phyloP scores from a whole-genome alignment of 2,888 invertebrate genomes.

The Cacoxenus indagator region DNA sequence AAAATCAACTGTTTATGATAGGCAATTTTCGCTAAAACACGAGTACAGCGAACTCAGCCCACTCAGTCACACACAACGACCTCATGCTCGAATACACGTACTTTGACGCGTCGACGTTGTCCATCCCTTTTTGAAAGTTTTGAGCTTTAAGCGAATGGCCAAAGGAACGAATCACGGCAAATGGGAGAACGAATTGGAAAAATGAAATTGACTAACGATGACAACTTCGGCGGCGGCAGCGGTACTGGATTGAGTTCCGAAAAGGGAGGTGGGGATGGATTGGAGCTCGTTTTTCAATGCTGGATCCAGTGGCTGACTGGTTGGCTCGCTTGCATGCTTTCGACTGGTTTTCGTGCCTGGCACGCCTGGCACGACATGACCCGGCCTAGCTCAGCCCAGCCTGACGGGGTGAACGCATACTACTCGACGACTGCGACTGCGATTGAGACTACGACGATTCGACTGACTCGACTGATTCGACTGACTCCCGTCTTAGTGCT shows the following conservation, averaged over 20 bases:
- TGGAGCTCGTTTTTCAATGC: not conserved
- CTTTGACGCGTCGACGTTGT: conserved; percentile 41
- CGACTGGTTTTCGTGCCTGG: conserved; percentile 55
- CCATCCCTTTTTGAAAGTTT: conserved; percentile 47
- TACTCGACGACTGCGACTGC: conserved; percentile 11
- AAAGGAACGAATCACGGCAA: conserved; percentile 26
- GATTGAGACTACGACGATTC: not conserved
- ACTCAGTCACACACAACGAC: no score
- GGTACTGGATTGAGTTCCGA: not conserved
- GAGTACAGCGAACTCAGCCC: no score
- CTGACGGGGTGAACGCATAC: conserved; percentile 37
- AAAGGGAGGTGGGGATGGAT: not conserved
- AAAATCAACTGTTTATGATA: no score
- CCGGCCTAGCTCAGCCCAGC: conserved; percentile 33
- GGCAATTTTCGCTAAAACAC: no score
- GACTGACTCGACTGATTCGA: not conserved
- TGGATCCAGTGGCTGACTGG: not conserved
- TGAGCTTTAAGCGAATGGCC: conserved; percentile 41
- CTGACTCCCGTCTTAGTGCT: conserved; percentile 21
- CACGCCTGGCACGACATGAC: conserved; percentile 58
- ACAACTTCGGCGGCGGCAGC: not conserved
- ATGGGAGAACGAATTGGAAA: not conserved
- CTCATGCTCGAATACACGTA: not conserved
- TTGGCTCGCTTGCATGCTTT: conserved; percentile 22
- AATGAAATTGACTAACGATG: not conserved